Evolutionary conservation across 2,888 invertebrate species (phyloP), one percentile per base, ranked within the genome.

Genomic region (Nymphalis polychloros): DNA sequence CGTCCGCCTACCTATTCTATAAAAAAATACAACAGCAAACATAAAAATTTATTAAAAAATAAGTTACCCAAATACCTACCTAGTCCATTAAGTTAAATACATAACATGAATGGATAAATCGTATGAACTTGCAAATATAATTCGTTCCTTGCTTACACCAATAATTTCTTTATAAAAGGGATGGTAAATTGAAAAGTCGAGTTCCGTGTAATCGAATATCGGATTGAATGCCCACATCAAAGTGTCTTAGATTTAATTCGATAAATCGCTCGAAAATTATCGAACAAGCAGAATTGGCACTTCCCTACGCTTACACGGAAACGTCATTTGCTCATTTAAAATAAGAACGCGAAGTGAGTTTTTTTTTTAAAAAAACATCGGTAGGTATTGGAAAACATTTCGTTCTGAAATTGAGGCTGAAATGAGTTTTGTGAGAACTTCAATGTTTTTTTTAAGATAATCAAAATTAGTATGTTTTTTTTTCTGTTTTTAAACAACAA

Each of bases 111-210:
- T 49, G 41, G 50, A 70, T 59, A 59, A 64, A 63, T 53, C 52
- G 52, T 62, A 59, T 47, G 50, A 59, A 59, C 10, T 35, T 53
- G 35, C 31, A 71, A 66, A 67, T 73, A 70, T 76, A 78, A 80
- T 79, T 79, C 78, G 65, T 71, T 80, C 82, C 79, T 78, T 78
- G 80, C 82, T 82, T 81, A 86, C 84, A 83, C 81, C 71, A 71
- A 69, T 72, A 67, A 84, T 83, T 87, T 84, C 80, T 77, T 79
- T 81, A 83, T 80, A 82, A 85, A 87, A 82, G 84, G 85, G 85
- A 79, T 79, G 77, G 77, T 81, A 89, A 90, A 90, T 90, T 89
- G 88, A 87, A 88, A 89, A 89, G 85, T 87, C 89, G 85, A 81
- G 87, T 89, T 78, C 80, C 80, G 77, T 78, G 78, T 88, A 89